Conservation (phyloP, 1,140 invertebrate species). For the Episyrphus balteatus region DNA sequence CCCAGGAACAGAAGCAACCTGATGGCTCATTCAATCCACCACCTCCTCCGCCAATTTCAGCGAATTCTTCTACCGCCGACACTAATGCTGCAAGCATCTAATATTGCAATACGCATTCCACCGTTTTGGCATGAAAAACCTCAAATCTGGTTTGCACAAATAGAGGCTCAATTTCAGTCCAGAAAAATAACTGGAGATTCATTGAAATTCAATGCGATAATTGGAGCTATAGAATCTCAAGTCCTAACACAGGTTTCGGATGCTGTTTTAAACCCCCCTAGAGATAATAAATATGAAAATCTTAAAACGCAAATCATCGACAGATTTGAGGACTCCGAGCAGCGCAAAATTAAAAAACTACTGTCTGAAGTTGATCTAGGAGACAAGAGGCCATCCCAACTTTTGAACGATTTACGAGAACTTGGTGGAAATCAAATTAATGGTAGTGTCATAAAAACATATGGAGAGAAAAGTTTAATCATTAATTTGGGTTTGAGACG, state of each 20-base stretch:
- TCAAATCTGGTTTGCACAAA: slow-evolving; percentile 12
- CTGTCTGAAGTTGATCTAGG: slow-evolving; percentile 15
- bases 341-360: slow-evolving; percentile 12
- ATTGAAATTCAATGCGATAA: slow-evolving; percentile 1
- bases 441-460: slow-evolving; percentile 21
- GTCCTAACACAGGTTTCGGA: slow-evolving; percentile 4
- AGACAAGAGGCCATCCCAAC: slow-evolving; percentile 13
- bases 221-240: not conserved
- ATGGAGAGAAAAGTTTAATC: slow-evolving; percentile 20
- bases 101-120: too few relatives aligned
- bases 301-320: not conserved
- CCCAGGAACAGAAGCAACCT: too few relatives aligned
- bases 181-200: slow-evolving; percentile 1
- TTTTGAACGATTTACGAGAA: slow-evolving; percentile 9
- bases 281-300: slow-evolving; percentile 3
- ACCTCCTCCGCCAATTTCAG: too few relatives aligned
- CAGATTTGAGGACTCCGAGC: slow-evolving; percentile 7
- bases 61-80: too few relatives aligned
- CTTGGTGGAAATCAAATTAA: not conserved
- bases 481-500: slow-evolving; percentile 24
- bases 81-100: too few relatives aligned
- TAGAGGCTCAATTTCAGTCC: slow-evolving; percentile 7
- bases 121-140: slow-evolving; percentile 11
- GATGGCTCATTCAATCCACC: too few relatives aligned
- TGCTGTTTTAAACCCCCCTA: slow-evolving; percentile 7